These are phyloP conservation scores for Metridium senile DNA, from an alignment of 92 coral and sea anemone species.

Conservation along the genomic window DNA sequence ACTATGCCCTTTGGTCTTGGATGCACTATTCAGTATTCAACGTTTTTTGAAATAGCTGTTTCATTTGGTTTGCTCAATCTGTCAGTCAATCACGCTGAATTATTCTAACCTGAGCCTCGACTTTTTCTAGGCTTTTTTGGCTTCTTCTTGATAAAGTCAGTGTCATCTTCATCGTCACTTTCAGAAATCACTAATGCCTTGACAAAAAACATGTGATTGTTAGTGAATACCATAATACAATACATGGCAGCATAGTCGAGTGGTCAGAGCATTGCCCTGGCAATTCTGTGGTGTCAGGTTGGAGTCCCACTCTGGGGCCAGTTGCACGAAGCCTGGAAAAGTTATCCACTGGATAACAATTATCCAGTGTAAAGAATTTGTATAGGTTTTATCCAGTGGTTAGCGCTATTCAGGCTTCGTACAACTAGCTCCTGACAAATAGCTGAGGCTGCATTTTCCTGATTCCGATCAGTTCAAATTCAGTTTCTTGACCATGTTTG, in stretches of 20 bases:
- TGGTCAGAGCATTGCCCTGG: neutral
- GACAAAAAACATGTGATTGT: neutral
- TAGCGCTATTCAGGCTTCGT: too few relatives aligned
- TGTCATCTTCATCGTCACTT: constrained; percentile 38
- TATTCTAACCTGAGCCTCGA: constrained; percentile 11
- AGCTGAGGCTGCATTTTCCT: too few relatives aligned
- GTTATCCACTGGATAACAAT: neutral
- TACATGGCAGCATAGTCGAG: neutral
- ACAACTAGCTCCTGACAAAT: too few relatives aligned
- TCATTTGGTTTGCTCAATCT: neutral
- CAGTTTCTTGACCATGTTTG: too few relatives aligned
- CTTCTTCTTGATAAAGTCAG: constrained; percentile 55
- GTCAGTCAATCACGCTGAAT: neutral
- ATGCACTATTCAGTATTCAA: too few relatives aligned
- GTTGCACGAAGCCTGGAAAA: neutral
- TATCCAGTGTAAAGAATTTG: neutral
- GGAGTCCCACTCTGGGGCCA: neutral
- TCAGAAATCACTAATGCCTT: constrained; percentile 36
- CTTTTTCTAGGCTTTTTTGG: constrained; percentile 38
- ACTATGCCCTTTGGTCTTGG: too few relatives aligned
- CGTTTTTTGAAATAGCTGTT: too few relatives aligned
- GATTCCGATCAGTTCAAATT: too few relatives aligned
- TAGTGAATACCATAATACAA: neutral
- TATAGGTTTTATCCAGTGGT: too few relatives aligned
- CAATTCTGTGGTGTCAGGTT: neutral